A percentile compares a stretch with the other conserved stretches of the same genome.
phyloP scores from a whole-genome alignment of 2,797 vertebrate species.

The Limosa lapponica region DNA sequence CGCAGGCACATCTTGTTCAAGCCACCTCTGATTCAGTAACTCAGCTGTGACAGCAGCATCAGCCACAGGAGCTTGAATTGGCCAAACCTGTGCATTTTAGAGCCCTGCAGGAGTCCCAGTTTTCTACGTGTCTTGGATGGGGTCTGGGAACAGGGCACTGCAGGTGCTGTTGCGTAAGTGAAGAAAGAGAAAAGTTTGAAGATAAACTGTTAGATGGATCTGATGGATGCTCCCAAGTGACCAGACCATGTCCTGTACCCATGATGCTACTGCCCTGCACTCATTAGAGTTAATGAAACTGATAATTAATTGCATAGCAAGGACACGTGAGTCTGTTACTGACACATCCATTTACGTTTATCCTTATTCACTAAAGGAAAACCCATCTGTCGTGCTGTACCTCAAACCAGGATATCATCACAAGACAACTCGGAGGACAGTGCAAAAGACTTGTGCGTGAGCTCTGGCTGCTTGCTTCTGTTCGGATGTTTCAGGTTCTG shows the following conservation, averaged over 20 bases:
- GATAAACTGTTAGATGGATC: neutral
- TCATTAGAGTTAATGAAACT: neutral
- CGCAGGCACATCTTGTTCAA: fast-evolving
- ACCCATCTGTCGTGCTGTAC: neutral
- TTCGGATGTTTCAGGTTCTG: neutral
- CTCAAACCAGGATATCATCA: neutral
- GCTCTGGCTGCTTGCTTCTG: neutral
- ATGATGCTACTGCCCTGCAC: neutral
- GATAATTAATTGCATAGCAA: neutral
- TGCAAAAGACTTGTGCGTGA: neutral
- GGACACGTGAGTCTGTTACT: neutral
- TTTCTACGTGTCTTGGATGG: neutral
- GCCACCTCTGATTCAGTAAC: neutral
- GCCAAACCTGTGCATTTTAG: neutral
- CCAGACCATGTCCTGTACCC: neutral
- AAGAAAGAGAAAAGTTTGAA: neutral
- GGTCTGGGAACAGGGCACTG: neutral
- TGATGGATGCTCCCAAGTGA: neutral
- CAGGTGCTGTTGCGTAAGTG: neutral
- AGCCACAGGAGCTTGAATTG: neutral
- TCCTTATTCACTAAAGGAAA: neutral
- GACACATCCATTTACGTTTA: neutral
- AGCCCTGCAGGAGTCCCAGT: neutral
- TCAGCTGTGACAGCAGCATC: neutral
- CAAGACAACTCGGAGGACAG: neutral